Evolutionary conservation across 2,797 vertebrate genomes (phyloP).

Genomic region (Tangara arthus): DNA sequence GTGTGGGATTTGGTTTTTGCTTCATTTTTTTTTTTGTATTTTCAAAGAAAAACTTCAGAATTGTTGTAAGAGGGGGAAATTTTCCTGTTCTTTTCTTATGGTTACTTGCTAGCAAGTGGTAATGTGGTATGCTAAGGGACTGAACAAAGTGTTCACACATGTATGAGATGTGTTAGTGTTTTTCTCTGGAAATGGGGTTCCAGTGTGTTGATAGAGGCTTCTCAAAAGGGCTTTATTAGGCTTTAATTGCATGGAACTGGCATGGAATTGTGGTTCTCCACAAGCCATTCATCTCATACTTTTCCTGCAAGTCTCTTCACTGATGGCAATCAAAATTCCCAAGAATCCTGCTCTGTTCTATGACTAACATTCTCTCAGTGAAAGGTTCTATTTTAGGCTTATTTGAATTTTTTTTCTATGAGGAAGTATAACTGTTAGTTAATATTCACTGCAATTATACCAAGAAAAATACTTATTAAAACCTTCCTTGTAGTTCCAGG

Average conservation of each 20-base stretch:
- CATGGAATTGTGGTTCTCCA: background rate
- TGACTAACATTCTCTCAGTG: background rate
- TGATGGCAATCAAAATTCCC: background rate
- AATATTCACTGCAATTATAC: conserved; percentile 32
- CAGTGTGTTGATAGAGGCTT: background rate
- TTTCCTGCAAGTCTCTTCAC: background rate
- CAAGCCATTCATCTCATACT: background rate
- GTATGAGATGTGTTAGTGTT: background rate
- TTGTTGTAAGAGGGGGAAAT: background rate
- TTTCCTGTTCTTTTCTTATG: background rate
- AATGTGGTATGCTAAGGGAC: background rate
- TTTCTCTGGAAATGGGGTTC: background rate
- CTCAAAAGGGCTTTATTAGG: background rate
- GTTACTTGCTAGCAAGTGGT: background rate
- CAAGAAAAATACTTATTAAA: conserved; percentile 26
- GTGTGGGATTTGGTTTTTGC: rapidly evolving
- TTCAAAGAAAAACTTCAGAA: background rate
- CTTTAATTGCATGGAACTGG: background rate
- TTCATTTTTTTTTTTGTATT: background rate
- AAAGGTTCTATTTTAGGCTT: conserved; percentile 23
- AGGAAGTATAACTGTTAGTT: background rate
- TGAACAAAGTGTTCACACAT: background rate
- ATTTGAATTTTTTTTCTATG: background rate
- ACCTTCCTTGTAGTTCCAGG: background rate
- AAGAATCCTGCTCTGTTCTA: background rate